Conservation (phyloP, 2,113 vertebrate species). For the Mobula hypostoma region DNA sequence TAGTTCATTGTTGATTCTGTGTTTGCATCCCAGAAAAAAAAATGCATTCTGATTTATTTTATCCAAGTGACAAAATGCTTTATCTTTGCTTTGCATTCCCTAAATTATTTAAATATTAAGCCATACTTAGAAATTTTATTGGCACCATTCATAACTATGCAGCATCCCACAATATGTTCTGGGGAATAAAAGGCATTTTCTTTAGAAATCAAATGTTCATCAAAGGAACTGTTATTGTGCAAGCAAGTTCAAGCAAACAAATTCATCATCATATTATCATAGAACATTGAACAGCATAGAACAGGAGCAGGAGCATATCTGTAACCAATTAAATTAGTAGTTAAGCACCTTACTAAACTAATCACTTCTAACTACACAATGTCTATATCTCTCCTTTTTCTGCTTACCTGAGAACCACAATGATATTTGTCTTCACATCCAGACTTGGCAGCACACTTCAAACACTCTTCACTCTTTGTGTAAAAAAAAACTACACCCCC, state of each 20-base stretch:
- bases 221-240: neutral
- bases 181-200: neutral
- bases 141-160: neutral
- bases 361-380: too few relatives aligned
- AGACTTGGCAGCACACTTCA: too few relatives aligned
- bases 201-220: neutral
- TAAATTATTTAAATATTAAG: neutral
- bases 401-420: too few relatives aligned
- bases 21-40: neutral
- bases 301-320: too few relatives aligned
- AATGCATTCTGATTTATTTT: neutral
- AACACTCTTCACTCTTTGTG: too few relatives aligned
- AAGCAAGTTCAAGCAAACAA: neutral
- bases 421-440: too few relatives aligned
- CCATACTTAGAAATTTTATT: neutral
- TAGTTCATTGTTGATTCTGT: too few relatives aligned
- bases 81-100: neutral
- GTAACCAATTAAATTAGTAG: too few relatives aligned
- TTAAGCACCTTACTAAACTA: too few relatives aligned
- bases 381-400: too few relatives aligned
- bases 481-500: too few relatives aligned
- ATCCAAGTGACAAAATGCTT: neutral
- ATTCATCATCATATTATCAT: neutral
- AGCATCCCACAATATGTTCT: neutral
- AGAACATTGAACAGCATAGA: too few relatives aligned